These are phyloP conservation scores for Asbolus verrucosus DNA, from an alignment of 1,140 invertebrate genomes.

Conservation along the genomic window DNA sequence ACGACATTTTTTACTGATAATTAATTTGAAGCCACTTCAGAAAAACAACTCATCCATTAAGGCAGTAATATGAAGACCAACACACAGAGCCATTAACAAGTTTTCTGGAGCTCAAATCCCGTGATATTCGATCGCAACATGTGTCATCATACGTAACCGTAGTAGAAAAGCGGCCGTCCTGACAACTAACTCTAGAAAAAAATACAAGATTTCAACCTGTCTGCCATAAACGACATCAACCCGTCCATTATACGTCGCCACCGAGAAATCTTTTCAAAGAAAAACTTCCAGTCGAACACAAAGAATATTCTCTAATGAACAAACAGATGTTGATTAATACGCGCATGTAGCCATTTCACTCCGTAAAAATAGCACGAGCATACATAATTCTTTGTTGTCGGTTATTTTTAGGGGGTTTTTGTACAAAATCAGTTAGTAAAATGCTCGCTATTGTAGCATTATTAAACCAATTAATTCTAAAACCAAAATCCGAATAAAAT, in stretches of 20 bases:
- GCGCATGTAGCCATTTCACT: too few species aligned
- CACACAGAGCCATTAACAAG: slow-evolving; percentile 62
- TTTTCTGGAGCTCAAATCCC: slow-evolving; percentile 58
- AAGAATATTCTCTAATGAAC: slow-evolving; percentile 16
- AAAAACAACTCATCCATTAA: slow-evolving; percentile 65
- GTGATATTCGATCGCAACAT: slow-evolving; percentile 64
- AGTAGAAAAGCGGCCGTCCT: slow-evolving; percentile 49
- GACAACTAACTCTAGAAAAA: slow-evolving; percentile 33
- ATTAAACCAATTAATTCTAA: slow-evolving; percentile 60
- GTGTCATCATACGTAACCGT: slow-evolving; percentile 59
- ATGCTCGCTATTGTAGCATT: slow-evolving; percentile 49
- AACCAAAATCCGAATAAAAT: slow-evolving; percentile 59
- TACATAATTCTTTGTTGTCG: too few species aligned
- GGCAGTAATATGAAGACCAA: slow-evolving; percentile 61
- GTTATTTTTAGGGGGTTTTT: too few species aligned
- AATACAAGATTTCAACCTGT: slow-evolving; percentile 55
- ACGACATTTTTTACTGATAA: slow-evolving; percentile 59
- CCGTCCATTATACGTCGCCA: slow-evolving; percentile 36
- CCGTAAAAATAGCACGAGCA: too few species aligned
- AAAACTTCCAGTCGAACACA: neutral
- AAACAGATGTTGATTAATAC: slow-evolving; percentile 36
- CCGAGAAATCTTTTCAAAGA: slow-evolving; percentile 6
- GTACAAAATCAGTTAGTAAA: too few species aligned
- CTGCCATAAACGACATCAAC: slow-evolving; percentile 42
- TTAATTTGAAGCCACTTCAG: slow-evolving; percentile 64